Percentiles rank a stretch among this genome's conserved stretches.
Evolutionary conservation across 1,140 invertebrate genomes (phyloP).

Genomic region (Diabrotica virgifera): DNA sequence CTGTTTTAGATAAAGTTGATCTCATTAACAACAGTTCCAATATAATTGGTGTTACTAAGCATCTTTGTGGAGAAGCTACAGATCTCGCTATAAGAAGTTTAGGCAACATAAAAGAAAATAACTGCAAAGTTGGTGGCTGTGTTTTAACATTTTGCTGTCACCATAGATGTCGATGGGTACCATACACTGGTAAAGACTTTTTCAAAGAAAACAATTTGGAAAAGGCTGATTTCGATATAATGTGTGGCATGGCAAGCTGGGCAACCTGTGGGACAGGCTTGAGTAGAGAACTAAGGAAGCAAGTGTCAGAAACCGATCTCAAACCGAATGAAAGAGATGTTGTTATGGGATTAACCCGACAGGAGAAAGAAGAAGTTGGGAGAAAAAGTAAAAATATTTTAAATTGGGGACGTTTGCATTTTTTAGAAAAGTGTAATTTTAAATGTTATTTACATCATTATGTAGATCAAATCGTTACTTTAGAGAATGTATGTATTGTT

Average conservation of each 20-base stretch:
- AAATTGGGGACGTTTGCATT: constrained; percentile 70
- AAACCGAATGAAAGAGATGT: constrained; percentile 25
- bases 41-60: constrained; percentile 77
- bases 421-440: constrained; percentile 59
- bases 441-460: constrained; percentile 62
- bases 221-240: constrained; percentile 66
- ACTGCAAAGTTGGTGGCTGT: constrained; percentile 55
- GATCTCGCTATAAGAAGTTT: constrained; percentile 69
- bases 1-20: constrained; percentile 55
- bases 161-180: constrained; percentile 71
- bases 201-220: constrained; percentile 58
- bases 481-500: constrained; percentile 77
- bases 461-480: constrained; percentile 60
- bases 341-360: constrained; percentile 34
- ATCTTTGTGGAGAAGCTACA: constrained; percentile 81
- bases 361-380: constrained; percentile 63
- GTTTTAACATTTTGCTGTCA: constrained; percentile 85
- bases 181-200: constrained; percentile 67
- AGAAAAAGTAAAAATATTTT: constrained; percentile 70
- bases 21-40: constrained; percentile 49
- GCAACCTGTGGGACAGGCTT: constrained; percentile 71
- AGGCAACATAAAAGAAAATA: constrained; percentile 43
- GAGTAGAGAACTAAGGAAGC: constrained; percentile 47
- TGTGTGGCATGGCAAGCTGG: constrained; percentile 80
- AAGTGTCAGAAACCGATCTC: constrained; percentile 12